Percentiles rank a stretch among this genome's conserved stretches.
phyloP scores from a whole-genome alignment of 1,140 invertebrate genomes.

The Epicauta chinensis region DNA sequence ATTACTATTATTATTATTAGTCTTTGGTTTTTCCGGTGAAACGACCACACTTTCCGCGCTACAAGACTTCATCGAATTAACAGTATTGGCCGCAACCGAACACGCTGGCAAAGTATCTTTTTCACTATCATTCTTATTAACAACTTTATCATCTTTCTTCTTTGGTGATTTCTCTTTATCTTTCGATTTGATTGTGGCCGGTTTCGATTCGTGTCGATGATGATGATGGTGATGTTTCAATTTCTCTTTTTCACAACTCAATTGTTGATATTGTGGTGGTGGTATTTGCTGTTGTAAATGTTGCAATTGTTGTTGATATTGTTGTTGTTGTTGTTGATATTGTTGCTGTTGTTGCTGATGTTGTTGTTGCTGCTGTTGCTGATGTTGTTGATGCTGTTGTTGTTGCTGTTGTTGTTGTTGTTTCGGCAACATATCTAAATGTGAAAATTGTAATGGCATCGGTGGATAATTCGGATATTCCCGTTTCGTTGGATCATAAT shows the following conservation, averaged over 20 bases:
- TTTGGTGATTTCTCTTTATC: conserved; percentile 32
- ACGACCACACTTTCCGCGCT: not conserved
- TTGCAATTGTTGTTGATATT: not conserved
- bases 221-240: too few relatives aligned
- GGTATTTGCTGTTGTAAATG: conserved; percentile 4
- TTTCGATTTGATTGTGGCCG: conserved; percentile 28
- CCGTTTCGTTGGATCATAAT: conserved; percentile 35
- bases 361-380: conserved; percentile 2
- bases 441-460: conserved; percentile 34
- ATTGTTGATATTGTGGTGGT: not conserved
- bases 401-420: conserved; percentile 13
- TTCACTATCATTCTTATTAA: not conserved
- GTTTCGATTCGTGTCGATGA: conserved; percentile 39
- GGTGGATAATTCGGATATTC: conserved; percentile 32
- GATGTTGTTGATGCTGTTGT: not conserved
- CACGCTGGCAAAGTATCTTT: too few relatives aligned
- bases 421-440: conserved; percentile 36
- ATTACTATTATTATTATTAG: conserved; percentile 2
- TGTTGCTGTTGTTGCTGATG: too few relatives aligned
- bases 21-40: conserved; percentile 7
- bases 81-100: too few relatives aligned
- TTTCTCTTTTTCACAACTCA: conserved; percentile 34
- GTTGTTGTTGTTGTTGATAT: too few relatives aligned
- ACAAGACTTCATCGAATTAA: too few relatives aligned
- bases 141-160: conserved; percentile 35